phyloP scores from a whole-genome alignment of 2,797 vertebrate species.

The Sebastes iracundus region DNA sequence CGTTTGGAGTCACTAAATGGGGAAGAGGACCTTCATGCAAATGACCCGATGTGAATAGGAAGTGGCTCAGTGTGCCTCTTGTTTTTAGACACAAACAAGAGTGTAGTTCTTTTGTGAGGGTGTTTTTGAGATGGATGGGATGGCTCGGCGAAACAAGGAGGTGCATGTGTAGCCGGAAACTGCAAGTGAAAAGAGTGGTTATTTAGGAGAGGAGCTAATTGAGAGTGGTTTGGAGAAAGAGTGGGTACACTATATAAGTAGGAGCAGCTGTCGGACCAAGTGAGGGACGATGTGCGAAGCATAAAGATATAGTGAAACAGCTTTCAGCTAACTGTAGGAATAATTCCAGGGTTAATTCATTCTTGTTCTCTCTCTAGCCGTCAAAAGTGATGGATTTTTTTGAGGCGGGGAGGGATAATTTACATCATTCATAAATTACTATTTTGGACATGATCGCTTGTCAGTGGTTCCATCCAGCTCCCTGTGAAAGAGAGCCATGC shows the following conservation, averaged over 20 bases:
- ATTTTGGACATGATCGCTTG: slow-evolving; percentile 21
- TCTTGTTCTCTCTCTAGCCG: neutral
- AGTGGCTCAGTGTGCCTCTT: slow-evolving; percentile 76
- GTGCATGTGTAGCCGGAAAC: slow-evolving; percentile 76
- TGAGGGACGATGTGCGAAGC: slow-evolving; percentile 30
- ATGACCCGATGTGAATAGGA: slow-evolving; percentile 72
- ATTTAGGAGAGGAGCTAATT: slow-evolving; percentile 76
- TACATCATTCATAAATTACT: slow-evolving; percentile 21
- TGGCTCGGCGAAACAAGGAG: slow-evolving; percentile 69
- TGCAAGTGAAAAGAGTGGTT: slow-evolving; percentile 71
- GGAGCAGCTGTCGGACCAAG: slow-evolving; percentile 54
- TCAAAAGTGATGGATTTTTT: neutral
- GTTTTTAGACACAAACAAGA: slow-evolving; percentile 73
- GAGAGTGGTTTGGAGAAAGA: slow-evolving; percentile 61
- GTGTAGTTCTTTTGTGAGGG: slow-evolving; percentile 71
- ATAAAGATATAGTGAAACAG: neutral
- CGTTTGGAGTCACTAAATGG: slow-evolving; percentile 45
- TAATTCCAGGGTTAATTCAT: neutral
- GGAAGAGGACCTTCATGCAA: slow-evolving; percentile 75
- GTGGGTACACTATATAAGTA: slow-evolving; percentile 54
- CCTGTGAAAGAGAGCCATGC: slow-evolving; percentile 80
- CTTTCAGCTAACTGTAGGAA: neutral
- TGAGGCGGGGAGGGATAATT: neutral
- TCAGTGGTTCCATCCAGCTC: slow-evolving; percentile 3
- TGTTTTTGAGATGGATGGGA: slow-evolving; percentile 76